A percentile compares a stretch with the other conserved stretches of the same genome.
Conservation (phyloP, 2,113 vertebrate genomes). For the Anoura caudifer region DNA sequence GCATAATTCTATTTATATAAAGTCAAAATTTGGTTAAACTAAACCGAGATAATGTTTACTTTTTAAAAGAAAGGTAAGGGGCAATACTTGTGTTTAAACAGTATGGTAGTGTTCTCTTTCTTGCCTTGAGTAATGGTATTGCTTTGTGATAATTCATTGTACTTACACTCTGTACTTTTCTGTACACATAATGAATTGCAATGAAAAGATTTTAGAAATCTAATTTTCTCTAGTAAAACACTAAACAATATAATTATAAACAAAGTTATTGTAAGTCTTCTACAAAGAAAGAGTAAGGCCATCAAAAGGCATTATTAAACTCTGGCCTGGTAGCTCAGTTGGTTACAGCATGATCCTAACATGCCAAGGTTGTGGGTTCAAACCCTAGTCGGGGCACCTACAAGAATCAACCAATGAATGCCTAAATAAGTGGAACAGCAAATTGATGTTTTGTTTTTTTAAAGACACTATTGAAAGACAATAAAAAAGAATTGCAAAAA, state of each 20-base stretch:
- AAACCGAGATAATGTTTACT: not conserved
- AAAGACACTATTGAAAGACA: not conserved
- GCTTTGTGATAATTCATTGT: not conserved
- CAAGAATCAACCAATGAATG: too few species aligned
- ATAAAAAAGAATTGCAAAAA: not conserved
- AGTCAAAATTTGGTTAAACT: not conserved
- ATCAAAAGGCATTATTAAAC: not conserved
- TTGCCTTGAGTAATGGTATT: not conserved
- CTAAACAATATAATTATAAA: not conserved
- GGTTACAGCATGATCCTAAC: too few species aligned
- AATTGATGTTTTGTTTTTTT: too few species aligned
- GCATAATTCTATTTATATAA: not conserved
- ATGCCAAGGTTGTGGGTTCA: too few species aligned
- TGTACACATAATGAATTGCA: not conserved
- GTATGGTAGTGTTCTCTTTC: not conserved
- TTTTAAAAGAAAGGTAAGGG: not conserved
- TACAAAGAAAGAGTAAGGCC: not conserved
- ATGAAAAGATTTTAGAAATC: not conserved
- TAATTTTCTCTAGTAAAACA: not conserved
- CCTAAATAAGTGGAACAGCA: too few species aligned
- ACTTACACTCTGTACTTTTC: not conserved
- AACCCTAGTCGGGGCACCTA: too few species aligned
- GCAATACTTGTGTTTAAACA: not conserved
- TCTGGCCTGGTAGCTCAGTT: too few species aligned
- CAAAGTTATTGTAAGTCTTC: not conserved